Conservation (phyloP, 1,140 invertebrate species). For the Glomeris maerens region DNA sequence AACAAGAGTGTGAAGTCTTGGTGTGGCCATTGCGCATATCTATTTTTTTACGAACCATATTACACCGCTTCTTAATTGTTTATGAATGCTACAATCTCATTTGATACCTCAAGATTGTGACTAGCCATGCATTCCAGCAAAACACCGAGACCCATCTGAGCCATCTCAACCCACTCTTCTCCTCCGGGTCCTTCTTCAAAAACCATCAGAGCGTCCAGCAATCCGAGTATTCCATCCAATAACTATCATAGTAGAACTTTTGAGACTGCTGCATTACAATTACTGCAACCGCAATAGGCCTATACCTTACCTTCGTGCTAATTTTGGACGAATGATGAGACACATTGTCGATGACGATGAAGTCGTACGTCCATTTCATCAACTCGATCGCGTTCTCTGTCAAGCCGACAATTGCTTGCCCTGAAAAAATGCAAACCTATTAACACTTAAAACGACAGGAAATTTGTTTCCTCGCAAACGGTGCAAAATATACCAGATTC, state of each 20-base stretch:
- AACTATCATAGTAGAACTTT: conserved; percentile 21
- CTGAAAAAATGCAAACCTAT: conserved; percentile 17
- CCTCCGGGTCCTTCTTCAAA: conserved; percentile 35
- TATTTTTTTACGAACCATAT: too few species aligned
- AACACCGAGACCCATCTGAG: conserved; percentile 37
- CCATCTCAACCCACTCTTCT: conserved; percentile 43
- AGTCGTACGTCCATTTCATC: conserved; percentile 42
- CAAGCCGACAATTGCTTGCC: conserved; percentile 23
- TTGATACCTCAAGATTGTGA: conserved; percentile 34
- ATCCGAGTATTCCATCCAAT: conserved; percentile 39
- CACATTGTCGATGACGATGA: conserved; percentile 39
- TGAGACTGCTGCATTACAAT: neutral
- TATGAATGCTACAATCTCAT: conserved; percentile 2
- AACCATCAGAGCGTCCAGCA: conserved; percentile 38
- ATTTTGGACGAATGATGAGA: conserved; percentile 38
- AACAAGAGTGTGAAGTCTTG: conserved; percentile 42
- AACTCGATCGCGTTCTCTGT: conserved; percentile 42
- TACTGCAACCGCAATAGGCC: neutral
- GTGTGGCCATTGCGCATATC: conserved; percentile 44
- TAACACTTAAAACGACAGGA: neutral
- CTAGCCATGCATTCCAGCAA: conserved; percentile 40
- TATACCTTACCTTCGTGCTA: conserved; percentile 13
- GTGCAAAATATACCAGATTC: conserved; percentile 29
- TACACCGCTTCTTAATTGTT: neutral
- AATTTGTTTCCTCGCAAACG: neutral